Base-by-base conservation (phyloP, 2,888 invertebrate genomes). In the Mesorhabditis spiculigera region DNA sequence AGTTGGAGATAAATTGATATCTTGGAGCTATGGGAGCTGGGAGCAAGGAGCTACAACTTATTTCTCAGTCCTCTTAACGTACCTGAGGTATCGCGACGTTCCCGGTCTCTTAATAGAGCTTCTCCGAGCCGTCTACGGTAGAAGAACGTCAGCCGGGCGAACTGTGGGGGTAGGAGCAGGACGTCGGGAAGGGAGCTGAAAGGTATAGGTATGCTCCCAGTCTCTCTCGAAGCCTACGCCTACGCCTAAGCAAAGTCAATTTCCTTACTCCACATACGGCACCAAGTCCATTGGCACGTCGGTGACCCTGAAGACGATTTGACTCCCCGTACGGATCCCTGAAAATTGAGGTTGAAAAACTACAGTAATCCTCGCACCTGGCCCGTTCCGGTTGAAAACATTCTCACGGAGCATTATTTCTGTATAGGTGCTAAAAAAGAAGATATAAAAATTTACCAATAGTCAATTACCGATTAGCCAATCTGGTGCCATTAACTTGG, bases 61-160 rank as follows among this genome's bases (percentile, higher is more conserved):
- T 28, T 28, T 28, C 28, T 28, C 28, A 28, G 28, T 28, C 28
- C 28, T 28, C 6, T n/a, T 43, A n/a, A 4, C 65, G n/a, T 16
- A 79, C 79, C 79, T 65, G 79, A 74, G 70, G 73, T 77, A 65
- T 75, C n/a, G 6, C 75, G 73, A 65, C 75, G 74, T 43, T 63
- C 44, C 42, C 75, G 71, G 67, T 79, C 78, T 58, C 78, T 63
- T 43, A 78, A 75, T 65, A 80, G 71, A n/a, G 76, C 69, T 16
- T 86, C 84, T 42, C 81, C 81, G 8, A 77, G 78, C 58, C 76
- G 58, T 43, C 78, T 67, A 16, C 81, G 71, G 68, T 78, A 81
- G 64, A 71, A 78, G 63, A 73, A 75, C 44, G 73, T 71, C 58
- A 73, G 71, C 63, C 68, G 71, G 8, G 75, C 69, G 66, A 73